These are phyloP conservation scores for Pedicia rivosa DNA, from an alignment of 2,888 invertebrate genomes.

Conservation along the genomic window DNA sequence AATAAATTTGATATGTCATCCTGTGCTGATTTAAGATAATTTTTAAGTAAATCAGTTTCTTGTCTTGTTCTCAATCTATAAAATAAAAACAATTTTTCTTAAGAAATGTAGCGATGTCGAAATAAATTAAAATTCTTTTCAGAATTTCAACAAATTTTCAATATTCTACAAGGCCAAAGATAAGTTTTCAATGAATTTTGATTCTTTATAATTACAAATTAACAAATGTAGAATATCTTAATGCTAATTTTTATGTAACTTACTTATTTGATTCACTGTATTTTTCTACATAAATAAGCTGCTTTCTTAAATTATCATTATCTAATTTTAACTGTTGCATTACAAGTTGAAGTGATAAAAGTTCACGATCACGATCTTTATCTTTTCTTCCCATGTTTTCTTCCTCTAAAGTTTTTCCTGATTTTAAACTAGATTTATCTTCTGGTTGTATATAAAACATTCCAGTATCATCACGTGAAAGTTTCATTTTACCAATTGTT, in stretches of 20 bases:
- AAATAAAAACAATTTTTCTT: conserved; percentile 3
- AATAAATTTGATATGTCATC: conserved; percentile 54
- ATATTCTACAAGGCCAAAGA: too few relatives aligned
- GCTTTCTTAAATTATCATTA: conserved; percentile 45
- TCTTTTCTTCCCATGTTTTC: conserved; percentile 12
- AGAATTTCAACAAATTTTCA: too few relatives aligned
- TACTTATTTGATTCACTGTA: conserved; percentile 41
- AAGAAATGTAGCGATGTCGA: too few relatives aligned
- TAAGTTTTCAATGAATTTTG: too few relatives aligned
- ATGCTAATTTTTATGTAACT: too few relatives aligned
- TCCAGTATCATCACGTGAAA: conserved; percentile 58
- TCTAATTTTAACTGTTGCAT: conserved; percentile 39
- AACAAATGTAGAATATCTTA: not conserved
- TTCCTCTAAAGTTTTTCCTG: conserved; percentile 10
- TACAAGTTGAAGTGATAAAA: conserved; percentile 32
- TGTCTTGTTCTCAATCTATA: conserved; percentile 31
- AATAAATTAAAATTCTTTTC: too few relatives aligned
- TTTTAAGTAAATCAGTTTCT: conserved; percentile 42
- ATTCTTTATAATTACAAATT: not conserved
- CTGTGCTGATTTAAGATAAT: conserved; percentile 49
- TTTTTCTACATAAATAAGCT: conserved; percentile 40
- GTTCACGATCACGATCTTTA: conserved; percentile 31
- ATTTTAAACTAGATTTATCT: conserved; percentile 9
- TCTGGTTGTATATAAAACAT: conserved; percentile 53
- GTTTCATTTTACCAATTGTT: conserved; percentile 48